Evolutionary conservation across 2,888 invertebrate species (phyloP), one percentile per base, ranked within the genome.

Genomic region (Oithona nana): DNA sequence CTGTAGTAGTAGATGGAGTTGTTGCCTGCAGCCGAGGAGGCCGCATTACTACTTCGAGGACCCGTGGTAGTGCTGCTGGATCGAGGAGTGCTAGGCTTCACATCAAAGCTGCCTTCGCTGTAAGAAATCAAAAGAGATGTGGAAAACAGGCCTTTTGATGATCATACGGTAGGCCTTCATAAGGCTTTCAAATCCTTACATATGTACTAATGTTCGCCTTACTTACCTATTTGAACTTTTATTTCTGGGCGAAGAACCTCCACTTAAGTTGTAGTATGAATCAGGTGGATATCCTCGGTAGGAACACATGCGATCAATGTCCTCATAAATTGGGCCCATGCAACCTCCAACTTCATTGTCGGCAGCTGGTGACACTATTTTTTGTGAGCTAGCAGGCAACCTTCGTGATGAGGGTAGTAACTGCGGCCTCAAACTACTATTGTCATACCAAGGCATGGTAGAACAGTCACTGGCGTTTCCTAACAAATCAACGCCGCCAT

Each of bases 281-380:
- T 28, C 49, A 22, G 39, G 3, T 6, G 57, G 57, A 31, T 20
- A 29, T n/a, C 39, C 39, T 30, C 39, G 20, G 30, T 57, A 57
- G 16, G 57, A 31, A 11, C 39, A 31, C 30, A 22, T 29, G 1
- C 39, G 31, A 57, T 31, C 57, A 2, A 59, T 59, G 24, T 59
- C 59, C 26, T 59, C 59, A n/a, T 59, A 59, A 24, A 59, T 59
- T 22, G 59, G 59, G 20, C 59, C 59, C 20, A 48, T n/a, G 13
- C 30, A 57, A 22, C 30, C n/a, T n/a, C n/a, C 39, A 11, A 39
- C 39, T 39, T 39, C 39, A 39, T 39, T 39, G 39, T 39, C 16
- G 39, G 6, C 39, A 11, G 16, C 39, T 11, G 39, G 16, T 39
- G 39, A 16, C 39, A 11, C 8, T 39, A 11, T 6, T 39, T 39